Percentiles rank a stretch among this genome's conserved stretches.
These are phyloP conservation scores for Ypsolopha sequella DNA, from an alignment of 2,888 invertebrate species.

Conservation along the genomic window DNA sequence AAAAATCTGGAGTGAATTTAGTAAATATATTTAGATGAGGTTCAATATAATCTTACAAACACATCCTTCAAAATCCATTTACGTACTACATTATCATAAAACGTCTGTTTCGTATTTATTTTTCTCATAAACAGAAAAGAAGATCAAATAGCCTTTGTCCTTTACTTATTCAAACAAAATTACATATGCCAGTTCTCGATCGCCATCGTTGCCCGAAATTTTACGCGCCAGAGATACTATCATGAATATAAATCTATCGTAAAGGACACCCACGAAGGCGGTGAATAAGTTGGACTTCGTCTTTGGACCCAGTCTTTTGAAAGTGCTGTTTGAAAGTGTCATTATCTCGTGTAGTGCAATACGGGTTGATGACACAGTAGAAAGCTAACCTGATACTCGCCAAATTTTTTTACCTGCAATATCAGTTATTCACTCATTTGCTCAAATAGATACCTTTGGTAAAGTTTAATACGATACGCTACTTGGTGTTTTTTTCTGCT, in stretches of 20 bases:
- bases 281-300: slow-evolving; percentile 14
- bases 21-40: no score
- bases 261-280: slow-evolving; percentile 60
- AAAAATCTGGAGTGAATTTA: slow-evolving; percentile 16
- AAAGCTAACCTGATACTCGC: no score
- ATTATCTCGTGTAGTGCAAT: no score
- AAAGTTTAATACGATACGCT: no score
- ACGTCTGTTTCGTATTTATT: slow-evolving; percentile 14
- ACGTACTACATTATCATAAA: slow-evolving; percentile 52
- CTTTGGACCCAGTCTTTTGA: not conserved
- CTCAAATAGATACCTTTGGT: no score
- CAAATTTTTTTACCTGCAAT: no score
- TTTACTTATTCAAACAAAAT: slow-evolving; percentile 71
- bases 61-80: slow-evolving; percentile 58
- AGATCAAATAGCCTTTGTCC: slow-evolving; percentile 70
- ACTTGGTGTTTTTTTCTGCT: no score
- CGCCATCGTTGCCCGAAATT: slow-evolving; percentile 68
- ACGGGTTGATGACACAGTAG: no score
- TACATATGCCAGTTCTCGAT: slow-evolving; percentile 68
- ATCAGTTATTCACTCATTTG: no score
- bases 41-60: slow-evolving; percentile 45
- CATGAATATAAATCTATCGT: slow-evolving; percentile 71
- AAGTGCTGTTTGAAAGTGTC: no score
- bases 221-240: slow-evolving; percentile 66
- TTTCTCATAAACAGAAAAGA: slow-evolving; percentile 36